These are phyloP conservation scores for Acleris holmiana DNA, from an alignment of 2,888 invertebrate genomes.

Conservation along the genomic window DNA sequence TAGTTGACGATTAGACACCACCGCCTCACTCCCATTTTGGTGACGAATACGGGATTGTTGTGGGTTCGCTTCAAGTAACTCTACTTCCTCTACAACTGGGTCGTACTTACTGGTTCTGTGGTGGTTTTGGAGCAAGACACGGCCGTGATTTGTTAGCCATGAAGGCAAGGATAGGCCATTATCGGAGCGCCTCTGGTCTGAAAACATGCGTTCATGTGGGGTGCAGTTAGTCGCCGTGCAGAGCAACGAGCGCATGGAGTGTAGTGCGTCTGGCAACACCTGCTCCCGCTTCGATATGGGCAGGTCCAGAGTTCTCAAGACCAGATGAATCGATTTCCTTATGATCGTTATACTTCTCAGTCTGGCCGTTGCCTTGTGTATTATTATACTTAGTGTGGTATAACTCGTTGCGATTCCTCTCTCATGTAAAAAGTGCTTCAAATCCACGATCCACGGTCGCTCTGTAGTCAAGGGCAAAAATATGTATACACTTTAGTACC, in stretches of 20 bases:
- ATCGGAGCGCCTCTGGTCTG: not conserved
- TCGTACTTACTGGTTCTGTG: conserved; percentile 10
- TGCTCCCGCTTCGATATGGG: conserved; percentile 1
- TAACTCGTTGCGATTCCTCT: conserved; percentile 25
- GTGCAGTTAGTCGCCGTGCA: conserved; percentile 17
- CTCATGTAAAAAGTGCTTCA: not conserved
- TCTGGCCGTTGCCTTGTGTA: conserved; percentile 35
- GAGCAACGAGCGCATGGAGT: conserved; percentile 11
- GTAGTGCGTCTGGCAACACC: not conserved
- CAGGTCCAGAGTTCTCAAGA: not conserved
- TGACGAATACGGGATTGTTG: not conserved
- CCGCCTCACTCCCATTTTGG: conserved; percentile 1
- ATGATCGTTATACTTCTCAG: conserved; percentile 15
- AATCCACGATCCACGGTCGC: conserved; percentile 30
- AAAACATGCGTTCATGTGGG: conserved; percentile 15
- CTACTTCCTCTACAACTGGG: conserved; percentile 8
- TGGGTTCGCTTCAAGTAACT: conserved; percentile 5
- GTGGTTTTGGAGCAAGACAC: not conserved
- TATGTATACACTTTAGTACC: no score
- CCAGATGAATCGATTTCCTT: conserved; percentile 16
- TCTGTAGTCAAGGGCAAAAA: no score
- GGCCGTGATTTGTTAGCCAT: not conserved
- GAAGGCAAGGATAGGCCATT: conserved; percentile 9
- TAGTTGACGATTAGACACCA: conserved; percentile 1
- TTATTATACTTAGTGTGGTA: conserved; percentile 37